These are phyloP conservation scores for Recurvirostra avosetta DNA, from an alignment of 2,113 vertebrate genomes.

Conservation along the genomic window DNA sequence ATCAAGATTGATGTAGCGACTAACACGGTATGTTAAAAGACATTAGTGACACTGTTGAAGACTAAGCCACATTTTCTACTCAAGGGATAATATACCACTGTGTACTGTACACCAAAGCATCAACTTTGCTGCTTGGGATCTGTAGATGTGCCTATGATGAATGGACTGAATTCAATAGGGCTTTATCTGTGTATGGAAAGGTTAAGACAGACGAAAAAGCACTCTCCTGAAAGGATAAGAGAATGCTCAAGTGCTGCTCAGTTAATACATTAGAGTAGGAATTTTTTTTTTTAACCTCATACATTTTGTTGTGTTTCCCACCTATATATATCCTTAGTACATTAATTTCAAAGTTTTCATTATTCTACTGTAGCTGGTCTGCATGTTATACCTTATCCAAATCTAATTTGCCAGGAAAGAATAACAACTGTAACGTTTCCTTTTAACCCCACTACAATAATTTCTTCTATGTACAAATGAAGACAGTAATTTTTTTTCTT, in stretches of 20 bases:
- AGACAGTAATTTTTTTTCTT: neutral
- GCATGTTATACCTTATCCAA: neutral
- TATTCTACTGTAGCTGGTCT: neutral
- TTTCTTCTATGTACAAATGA: neutral
- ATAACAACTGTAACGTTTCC: neutral
- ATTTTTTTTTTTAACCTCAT: neutral
- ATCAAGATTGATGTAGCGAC: neutral
- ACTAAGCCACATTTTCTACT: neutral
- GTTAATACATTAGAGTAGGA: neutral
- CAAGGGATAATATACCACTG: neutral
- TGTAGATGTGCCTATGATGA: neutral
- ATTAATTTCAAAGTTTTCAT: neutral
- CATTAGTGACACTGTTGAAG: neutral
- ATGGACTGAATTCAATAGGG: neutral
- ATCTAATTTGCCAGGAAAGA: neutral
- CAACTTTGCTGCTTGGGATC: neutral
- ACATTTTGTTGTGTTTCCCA: neutral
- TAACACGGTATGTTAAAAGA: neutral
- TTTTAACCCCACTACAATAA: neutral
- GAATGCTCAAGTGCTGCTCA: neutral
- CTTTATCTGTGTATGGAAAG: neutral
- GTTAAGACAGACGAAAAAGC: neutral
- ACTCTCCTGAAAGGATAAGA: neutral
- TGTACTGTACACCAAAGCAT: neutral
- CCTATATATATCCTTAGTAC: neutral